phyloP scores from a whole-genome alignment of 2,888 invertebrate species.

The Muscina levida region DNA sequence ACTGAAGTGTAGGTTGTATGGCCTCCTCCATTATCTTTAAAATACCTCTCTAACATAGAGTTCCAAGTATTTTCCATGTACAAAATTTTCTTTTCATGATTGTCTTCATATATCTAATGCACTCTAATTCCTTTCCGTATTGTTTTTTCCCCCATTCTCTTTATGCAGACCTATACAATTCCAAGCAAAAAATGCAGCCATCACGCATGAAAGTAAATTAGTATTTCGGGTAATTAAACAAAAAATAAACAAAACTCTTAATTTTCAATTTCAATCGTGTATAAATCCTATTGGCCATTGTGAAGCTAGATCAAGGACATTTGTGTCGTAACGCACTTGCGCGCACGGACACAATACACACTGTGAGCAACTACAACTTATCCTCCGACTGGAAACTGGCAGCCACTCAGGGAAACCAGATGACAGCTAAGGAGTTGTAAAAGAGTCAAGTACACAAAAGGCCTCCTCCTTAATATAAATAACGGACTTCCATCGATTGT shows the following conservation, averaged over 20 bases:
- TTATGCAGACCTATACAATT: constrained; percentile 63
- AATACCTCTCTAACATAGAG: no score
- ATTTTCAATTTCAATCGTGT: constrained; percentile 32
- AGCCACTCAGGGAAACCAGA: constrained; percentile 10
- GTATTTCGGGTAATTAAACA: constrained; percentile 65
- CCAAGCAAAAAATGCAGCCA: constrained; percentile 64
- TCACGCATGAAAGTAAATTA: constrained; percentile 67
- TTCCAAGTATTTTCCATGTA: no score
- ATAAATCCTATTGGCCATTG: constrained; percentile 52
- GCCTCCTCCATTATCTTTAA: no score
- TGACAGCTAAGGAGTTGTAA: background rate
- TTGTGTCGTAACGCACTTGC: constrained; percentile 4
- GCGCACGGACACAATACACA: constrained; percentile 20
- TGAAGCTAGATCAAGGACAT: constrained; percentile 56
- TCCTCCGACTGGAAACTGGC: constrained; percentile 38
- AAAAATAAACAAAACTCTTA: constrained; percentile 44
- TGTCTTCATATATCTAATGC: background rate
- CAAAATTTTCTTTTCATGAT: no score
- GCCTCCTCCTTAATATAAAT: no score
- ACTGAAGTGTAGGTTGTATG: no score
- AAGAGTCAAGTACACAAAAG: no score
- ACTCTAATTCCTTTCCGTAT: constrained; percentile 24
- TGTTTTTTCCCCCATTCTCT: constrained; percentile 41
- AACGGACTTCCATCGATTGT: background rate
- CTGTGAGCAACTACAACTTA: constrained; percentile 22